A percentile compares a stretch with the other conserved stretches of the same genome.
These are phyloP conservation scores for Volucella bombylans DNA, from an alignment of 2,888 invertebrate species.

Conservation along the genomic window DNA sequence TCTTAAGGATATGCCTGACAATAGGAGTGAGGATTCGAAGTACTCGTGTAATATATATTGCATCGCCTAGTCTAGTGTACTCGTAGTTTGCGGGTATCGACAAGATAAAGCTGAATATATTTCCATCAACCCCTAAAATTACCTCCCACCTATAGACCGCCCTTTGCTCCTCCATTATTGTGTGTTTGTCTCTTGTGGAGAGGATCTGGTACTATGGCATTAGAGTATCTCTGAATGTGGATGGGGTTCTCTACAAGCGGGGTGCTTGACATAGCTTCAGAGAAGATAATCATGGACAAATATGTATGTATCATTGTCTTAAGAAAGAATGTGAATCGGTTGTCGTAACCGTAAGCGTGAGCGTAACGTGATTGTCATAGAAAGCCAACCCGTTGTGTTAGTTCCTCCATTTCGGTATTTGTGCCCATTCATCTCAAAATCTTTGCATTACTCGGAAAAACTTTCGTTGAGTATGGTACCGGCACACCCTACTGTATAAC, in stretches of 20 bases:
- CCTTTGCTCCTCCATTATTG: not conserved
- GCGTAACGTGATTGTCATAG: slow-evolving; percentile 39
- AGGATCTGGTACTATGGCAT: not conserved
- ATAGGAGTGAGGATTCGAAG: not conserved
- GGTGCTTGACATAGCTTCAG: not conserved
- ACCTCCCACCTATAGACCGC: not conserved
- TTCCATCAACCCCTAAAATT: not conserved
- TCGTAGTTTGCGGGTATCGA: not conserved
- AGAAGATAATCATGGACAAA: slow-evolving; percentile 36
- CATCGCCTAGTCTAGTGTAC: not conserved
- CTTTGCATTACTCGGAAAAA: slow-evolving; percentile 12
- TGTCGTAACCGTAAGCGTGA: slow-evolving; percentile 1
- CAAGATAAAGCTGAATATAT: not conserved
- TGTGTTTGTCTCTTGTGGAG: not conserved
- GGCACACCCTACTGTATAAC: no score
- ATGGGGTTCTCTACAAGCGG: not conserved
- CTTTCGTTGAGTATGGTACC: not conserved
- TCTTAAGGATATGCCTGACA: slow-evolving; percentile 27
- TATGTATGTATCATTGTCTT: slow-evolving; percentile 39
- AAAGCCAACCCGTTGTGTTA: not conserved
- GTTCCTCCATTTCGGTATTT: slow-evolving; percentile 18
- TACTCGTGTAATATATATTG: not conserved
- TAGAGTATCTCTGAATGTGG: not conserved
- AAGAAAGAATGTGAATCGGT: slow-evolving; percentile 30
- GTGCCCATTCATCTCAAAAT: slow-evolving; percentile 35